Percentiles rank a stretch among this genome's conserved stretches.
These are phyloP conservation scores for Atherix ibis DNA, from an alignment of 2,888 invertebrate species.

Conservation along the genomic window DNA sequence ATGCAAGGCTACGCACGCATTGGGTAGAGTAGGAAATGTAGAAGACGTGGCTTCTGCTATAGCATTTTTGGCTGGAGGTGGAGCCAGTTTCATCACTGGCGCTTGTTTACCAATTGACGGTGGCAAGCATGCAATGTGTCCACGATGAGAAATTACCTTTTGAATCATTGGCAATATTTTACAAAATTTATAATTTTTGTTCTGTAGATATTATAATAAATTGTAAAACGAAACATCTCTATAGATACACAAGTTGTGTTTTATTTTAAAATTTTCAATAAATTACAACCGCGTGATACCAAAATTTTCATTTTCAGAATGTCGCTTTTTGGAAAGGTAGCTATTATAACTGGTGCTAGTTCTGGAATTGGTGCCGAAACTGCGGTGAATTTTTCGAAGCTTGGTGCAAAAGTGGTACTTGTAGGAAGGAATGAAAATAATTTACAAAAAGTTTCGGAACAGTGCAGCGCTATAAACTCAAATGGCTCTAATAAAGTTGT, in stretches of 20 bases:
- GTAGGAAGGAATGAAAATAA: slow-evolving; percentile 56
- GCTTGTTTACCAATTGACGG: slow-evolving; percentile 56
- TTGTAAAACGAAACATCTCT: too few relatives aligned
- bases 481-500: slow-evolving; percentile 37
- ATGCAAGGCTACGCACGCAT: slow-evolving; percentile 70
- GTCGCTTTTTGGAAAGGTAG: slow-evolving; percentile 22
- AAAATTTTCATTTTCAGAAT: slow-evolving; percentile 20
- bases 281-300: too few relatives aligned
- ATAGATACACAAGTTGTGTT: too few relatives aligned
- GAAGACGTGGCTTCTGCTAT: slow-evolving; percentile 80
- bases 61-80: slow-evolving; percentile 73
- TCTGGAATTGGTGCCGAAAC: slow-evolving; percentile 61
- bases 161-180: slow-evolving; percentile 33
- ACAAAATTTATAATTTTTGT: slow-evolving; percentile 46
- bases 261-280: too few relatives aligned
- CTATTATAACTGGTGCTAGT: slow-evolving; percentile 52
- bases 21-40: slow-evolving; percentile 68
- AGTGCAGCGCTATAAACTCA: slow-evolving; percentile 37
- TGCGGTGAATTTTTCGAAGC: slow-evolving; percentile 46
- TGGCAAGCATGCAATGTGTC: slow-evolving; percentile 43
- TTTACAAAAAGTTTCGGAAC: slow-evolving; percentile 41
- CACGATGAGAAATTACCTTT: slow-evolving; percentile 34
- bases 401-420: slow-evolving; percentile 44
- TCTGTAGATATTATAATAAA: slow-evolving; percentile 43
- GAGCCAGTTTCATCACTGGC: slow-evolving; percentile 53